Evolutionary conservation across 2,888 invertebrate genomes (phyloP).

Genomic region (Ophion slaviceki): DNA sequence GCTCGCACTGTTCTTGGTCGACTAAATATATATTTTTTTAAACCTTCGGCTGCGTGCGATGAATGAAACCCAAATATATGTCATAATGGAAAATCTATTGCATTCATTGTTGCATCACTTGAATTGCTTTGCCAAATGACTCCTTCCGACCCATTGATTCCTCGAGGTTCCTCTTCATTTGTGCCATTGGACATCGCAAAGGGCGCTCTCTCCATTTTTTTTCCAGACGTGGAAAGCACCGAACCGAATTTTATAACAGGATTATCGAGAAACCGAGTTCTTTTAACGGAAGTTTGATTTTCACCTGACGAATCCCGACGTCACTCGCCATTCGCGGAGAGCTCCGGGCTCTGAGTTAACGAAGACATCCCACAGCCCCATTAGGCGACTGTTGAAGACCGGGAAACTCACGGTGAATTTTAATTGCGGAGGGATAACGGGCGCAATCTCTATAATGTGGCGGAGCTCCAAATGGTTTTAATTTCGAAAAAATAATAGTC

Average conservation of each 20-base stretch:
- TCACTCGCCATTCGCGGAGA: slow-evolving; percentile 43
- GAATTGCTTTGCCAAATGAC: neutral
- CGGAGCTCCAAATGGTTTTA: slow-evolving; percentile 60
- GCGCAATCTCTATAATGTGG: slow-evolving; percentile 53
- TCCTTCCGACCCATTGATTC: neutral
- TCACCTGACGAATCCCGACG: slow-evolving; percentile 42
- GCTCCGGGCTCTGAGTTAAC: slow-evolving; percentile 61
- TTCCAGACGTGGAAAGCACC: slow-evolving; percentile 7
- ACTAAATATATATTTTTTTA: neutral
- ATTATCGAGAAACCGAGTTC: slow-evolving; percentile 33
- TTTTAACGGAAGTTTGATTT: slow-evolving; percentile 40
- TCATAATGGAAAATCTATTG: neutral
- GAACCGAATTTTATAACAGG: slow-evolving; percentile 47
- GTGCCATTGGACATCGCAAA: neutral
- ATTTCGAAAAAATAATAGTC: slow-evolving; percentile 63
- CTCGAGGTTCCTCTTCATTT: neutral
- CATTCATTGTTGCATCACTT: neutral
- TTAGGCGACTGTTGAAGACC: slow-evolving; percentile 58
- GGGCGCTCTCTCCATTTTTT: neutral
- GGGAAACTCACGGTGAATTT: slow-evolving; percentile 52
- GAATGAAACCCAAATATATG: neutral
- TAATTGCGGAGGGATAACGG: slow-evolving; percentile 67
- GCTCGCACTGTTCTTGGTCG: neutral
- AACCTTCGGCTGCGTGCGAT: neutral
- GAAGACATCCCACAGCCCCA: slow-evolving; percentile 66